Percentiles rank a stretch among this genome's conserved stretches.
Conservation (phyloP, 2,797 vertebrate genomes). For the Artibeus jamaicensis region DNA sequence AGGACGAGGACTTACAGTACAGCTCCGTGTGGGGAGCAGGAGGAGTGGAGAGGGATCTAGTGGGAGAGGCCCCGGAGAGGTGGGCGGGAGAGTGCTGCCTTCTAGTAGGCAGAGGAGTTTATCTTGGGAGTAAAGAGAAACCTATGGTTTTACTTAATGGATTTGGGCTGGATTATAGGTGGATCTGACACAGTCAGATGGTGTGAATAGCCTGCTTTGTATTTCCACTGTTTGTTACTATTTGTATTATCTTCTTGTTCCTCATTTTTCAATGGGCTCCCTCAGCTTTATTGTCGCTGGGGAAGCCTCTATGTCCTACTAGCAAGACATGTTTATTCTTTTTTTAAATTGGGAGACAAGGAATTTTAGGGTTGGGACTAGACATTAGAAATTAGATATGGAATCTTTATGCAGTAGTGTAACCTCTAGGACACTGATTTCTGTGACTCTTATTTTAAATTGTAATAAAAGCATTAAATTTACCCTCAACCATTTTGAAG, state of each 20-base stretch:
- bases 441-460: background rate
- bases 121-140: background rate
- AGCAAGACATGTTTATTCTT: background rate
- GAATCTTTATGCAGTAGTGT: background rate
- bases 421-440: background rate
- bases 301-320: background rate
- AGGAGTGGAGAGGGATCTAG: background rate
- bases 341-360: slow-evolving; percentile 12
- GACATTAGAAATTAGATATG: background rate
- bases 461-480: background rate
- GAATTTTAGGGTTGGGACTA: background rate
- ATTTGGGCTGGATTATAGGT: background rate
- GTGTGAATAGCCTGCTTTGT: slow-evolving; percentile 38
- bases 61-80: background rate
- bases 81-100: background rate
- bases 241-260: background rate
- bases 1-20: background rate
- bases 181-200: background rate
- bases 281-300: background rate
- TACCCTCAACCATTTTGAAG: background rate
- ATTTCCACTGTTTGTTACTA: background rate
- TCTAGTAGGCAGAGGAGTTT: background rate
- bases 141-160: background rate
- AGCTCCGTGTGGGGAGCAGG: background rate
- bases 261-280: background rate